Conservation (phyloP, 2,888 invertebrate genomes). For the Drepanosiphum platanoidis region DNA sequence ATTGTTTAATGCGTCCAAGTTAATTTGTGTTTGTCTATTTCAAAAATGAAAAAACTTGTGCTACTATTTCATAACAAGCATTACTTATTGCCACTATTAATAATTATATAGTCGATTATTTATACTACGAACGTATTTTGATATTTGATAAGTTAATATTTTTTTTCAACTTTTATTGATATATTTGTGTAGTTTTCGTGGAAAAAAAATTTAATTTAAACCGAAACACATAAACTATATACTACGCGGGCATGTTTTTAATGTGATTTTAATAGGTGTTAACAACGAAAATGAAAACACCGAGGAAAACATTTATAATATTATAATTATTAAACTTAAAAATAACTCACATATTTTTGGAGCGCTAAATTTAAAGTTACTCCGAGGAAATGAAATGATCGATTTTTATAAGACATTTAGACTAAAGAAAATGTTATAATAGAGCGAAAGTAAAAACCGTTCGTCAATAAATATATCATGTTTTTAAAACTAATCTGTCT, state of each 20-base stretch:
- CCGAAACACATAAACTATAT: not conserved
- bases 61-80: not conserved
- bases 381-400: too few species aligned
- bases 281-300: not conserved
- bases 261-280: not conserved
- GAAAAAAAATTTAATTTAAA: not conserved
- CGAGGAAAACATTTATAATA: not conserved
- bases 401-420: too few species aligned
- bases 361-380: too few species aligned
- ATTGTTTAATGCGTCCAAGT: not conserved
- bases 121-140: not conserved
- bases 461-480: too few species aligned
- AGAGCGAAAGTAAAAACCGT: too few species aligned
- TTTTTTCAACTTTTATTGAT: not conserved
- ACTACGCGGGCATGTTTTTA: too few species aligned
- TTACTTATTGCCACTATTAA: not conserved
- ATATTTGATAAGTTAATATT: constrained; percentile 7
- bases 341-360: too few species aligned
- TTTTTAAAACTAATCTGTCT: too few species aligned
- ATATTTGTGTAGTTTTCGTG: not conserved
- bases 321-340: too few species aligned
- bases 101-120: not conserved
- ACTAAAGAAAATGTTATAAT: too few species aligned
- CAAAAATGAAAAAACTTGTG: not conserved
- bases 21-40: not conserved